A percentile compares a stretch with the other conserved stretches of the same genome.
Evolutionary conservation across 2,113 vertebrate species (phyloP).

Genomic region (Amia ocellicauda): DNA sequence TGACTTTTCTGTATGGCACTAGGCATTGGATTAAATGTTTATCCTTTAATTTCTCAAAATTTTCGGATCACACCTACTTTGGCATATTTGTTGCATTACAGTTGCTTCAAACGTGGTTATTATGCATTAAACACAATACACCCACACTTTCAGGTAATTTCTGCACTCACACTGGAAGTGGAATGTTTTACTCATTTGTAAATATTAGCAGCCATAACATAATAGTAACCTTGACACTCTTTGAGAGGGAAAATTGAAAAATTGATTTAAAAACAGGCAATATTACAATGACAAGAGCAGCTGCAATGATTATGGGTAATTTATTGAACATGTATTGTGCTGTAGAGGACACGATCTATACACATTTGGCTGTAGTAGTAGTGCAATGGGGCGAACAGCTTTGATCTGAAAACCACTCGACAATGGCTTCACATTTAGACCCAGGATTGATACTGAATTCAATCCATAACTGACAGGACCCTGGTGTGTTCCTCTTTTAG

Average conservation of each 20-base stretch:
- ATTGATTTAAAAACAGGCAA: not conserved
- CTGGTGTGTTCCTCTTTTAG: conserved; percentile 45
- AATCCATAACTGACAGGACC: no score
- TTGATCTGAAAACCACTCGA: not conserved
- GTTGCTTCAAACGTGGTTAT: no score
- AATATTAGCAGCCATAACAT: not conserved
- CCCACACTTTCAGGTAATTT: not conserved
- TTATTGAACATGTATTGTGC: conserved; percentile 11
- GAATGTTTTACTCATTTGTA: not conserved
- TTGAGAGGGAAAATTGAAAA: not conserved
- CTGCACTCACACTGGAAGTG: no score
- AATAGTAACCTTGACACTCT: not conserved
- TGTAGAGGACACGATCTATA: not conserved
- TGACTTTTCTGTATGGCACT: no score
- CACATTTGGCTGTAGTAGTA: not conserved
- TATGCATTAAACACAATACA: not conserved
- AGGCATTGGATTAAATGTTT: no score
- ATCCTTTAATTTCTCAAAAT: no score
- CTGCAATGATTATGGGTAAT: not conserved
- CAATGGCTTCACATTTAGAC: not conserved
- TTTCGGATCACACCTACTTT: no score
- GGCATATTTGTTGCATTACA: no score
- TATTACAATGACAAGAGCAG: not conserved
- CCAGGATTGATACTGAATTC: not conserved
- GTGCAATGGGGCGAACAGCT: not conserved